Base-by-base conservation (phyloP, 2,113 vertebrate genomes). In the Lophura nycthemera region DNA sequence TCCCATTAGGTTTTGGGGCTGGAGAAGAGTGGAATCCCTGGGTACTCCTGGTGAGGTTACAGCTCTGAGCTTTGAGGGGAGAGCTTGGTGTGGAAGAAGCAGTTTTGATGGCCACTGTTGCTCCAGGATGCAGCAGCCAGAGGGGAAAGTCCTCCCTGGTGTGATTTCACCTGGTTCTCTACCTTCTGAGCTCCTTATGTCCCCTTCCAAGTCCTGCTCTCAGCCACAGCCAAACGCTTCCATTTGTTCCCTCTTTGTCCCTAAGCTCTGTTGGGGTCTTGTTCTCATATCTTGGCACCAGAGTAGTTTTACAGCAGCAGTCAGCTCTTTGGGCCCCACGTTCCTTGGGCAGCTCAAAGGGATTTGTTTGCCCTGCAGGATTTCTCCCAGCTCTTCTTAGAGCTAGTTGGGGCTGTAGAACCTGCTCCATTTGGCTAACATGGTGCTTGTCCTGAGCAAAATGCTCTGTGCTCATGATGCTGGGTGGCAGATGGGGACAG, bases 111-210 rank as follows among this genome's bases (percentile, higher is more conserved):
- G 43, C 7, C 0, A 3, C 10, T 4, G 2, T 54, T 27, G 7
- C 40, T 52, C 1, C 1, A 54, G 52, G 6, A 38, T 16, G 2
- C 5, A 6, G 1, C 27, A 10, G 0, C 45, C 0, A 3, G 42
- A 52, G 22, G 48, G 21, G 9, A 8, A 1, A 1, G 11, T 66
- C 45, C 18, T 45, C 21, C 47, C 32, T 3, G 0, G n/a, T 1
- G 5, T n/a, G 32, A n/a, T 74, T 60, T 73, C 6, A 10, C 22
- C 40, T 13, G 34, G 2, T 6, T 24, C 13, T 48, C 17, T 14
- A 19, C 8, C 22, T 22, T 43, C 43, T 1, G 2, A n/a, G 22
- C 48, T 22, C 36, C 48, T 64, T 6, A 1, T 10, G 1, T 50
- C 48, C 25, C 21, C 45, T 50, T 59, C 36, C 11, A 13, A 22